Conservation (phyloP, 2,113 vertebrate species). For the Ramphastos sulfuratus region DNA sequence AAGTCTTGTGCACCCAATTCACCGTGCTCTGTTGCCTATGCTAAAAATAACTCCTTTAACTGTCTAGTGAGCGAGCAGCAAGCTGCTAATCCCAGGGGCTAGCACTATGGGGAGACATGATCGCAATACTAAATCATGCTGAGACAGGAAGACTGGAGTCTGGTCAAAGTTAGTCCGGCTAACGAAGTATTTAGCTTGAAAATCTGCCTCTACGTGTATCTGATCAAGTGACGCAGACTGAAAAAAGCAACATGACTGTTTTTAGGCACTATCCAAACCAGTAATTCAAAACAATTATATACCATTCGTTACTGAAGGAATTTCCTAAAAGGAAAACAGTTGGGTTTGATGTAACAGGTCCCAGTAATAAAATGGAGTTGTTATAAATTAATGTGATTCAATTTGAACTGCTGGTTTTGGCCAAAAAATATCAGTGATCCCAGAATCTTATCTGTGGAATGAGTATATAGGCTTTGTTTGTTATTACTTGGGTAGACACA, state of each 20-base stretch:
- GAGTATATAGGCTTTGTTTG: conserved; percentile 26
- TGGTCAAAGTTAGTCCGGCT: background rate
- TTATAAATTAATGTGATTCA: background rate
- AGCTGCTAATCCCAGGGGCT: conserved; percentile 9
- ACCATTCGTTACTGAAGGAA: background rate
- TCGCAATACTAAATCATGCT: background rate
- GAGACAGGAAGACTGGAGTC: background rate
- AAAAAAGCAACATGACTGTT: background rate
- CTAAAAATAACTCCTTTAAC: background rate
- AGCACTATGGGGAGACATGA: background rate
- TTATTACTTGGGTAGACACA: conserved; percentile 34
- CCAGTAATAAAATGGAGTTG: background rate
- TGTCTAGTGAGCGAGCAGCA: background rate
- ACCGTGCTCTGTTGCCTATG: background rate
- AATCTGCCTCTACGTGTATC: background rate
- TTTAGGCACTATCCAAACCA: background rate
- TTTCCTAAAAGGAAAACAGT: background rate
- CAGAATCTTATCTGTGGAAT: background rate
- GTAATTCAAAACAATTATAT: background rate
- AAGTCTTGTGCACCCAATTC: background rate
- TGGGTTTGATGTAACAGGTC: background rate
- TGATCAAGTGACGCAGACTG: background rate
- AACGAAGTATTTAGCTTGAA: background rate
- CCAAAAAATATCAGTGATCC: background rate
- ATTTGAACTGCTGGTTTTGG: background rate